These are phyloP conservation scores for Aphidius colemani DNA, from an alignment of 2,888 invertebrate species.

Conservation along the genomic window DNA sequence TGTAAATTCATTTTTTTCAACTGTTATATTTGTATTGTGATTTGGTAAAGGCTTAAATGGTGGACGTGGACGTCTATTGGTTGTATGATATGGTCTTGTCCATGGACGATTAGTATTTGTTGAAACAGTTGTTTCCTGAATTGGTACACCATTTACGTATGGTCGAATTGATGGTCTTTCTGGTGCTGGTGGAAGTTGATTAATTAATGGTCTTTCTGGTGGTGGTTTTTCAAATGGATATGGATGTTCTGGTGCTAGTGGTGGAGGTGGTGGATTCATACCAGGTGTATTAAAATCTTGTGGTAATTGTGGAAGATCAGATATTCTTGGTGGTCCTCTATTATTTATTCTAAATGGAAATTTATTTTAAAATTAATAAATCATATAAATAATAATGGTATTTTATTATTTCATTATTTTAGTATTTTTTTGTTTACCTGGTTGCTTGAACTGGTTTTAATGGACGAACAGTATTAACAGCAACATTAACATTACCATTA, in stretches of 20 bases:
- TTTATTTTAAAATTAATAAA: too few species aligned
- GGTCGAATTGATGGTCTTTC: conserved; percentile 63
- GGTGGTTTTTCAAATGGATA: conserved; percentile 71
- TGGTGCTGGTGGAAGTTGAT: conserved; percentile 62
- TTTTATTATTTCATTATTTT: too few species aligned
- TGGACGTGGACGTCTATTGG: conserved; percentile 46
- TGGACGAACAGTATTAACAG: conserved; percentile 75
- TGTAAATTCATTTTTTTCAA: conserved; percentile 21
- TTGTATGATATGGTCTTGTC: conserved; percentile 42
- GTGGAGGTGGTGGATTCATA: conserved; percentile 59
- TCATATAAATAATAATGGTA: too few species aligned
- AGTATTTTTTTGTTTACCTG: conserved; percentile 40
- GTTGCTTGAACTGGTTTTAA: conserved; percentile 66
- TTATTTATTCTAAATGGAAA: conserved; percentile 74
- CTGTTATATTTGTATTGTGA: conserved; percentile 21
- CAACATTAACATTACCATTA: conserved; percentile 87
- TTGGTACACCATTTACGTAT: conserved; percentile 70
- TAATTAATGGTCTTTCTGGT: conserved; percentile 65
- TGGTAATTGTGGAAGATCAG: conserved; percentile 74
- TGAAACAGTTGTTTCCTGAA: conserved; percentile 78
- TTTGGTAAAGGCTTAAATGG: conserved; percentile 51
- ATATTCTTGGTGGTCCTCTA: conserved; percentile 84
- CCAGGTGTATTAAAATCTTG: conserved; percentile 70
- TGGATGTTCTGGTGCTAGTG: conserved; percentile 64
- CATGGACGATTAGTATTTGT: conserved; percentile 40